A percentile compares a stretch with the other conserved stretches of the same genome.
Conservation (phyloP, 1,140 invertebrate genomes). For the Trichogramma pretiosum region DNA sequence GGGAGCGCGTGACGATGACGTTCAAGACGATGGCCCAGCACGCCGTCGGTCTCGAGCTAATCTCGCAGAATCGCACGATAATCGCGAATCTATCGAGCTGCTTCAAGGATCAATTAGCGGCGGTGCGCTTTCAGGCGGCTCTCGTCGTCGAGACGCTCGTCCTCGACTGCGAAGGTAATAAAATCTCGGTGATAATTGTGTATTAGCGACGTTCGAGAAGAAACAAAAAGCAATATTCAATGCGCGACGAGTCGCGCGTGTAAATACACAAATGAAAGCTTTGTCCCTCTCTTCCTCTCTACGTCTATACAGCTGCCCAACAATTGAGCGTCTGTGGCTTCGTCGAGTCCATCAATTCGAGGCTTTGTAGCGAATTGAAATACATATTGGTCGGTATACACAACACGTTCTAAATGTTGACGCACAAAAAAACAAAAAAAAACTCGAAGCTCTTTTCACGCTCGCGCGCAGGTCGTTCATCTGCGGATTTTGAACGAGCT, state of each 20-base stretch:
- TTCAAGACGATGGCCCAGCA: conserved; percentile 23
- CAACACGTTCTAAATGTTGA: not conserved
- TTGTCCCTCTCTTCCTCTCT: too few species aligned
- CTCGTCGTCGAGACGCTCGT: conserved; percentile 22
- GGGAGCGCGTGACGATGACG: conserved; percentile 23
- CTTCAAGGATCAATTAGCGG: conserved; percentile 19
- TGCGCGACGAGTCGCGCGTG: too few species aligned
- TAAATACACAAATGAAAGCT: too few species aligned
- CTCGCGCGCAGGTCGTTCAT: conserved; percentile 17
- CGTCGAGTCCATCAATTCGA: conserved; percentile 15
- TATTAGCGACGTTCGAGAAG: too few species aligned
- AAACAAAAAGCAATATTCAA: too few species aligned
- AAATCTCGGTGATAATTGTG: too few species aligned
- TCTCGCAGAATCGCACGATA: conserved; percentile 20
- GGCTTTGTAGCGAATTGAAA: conserved; percentile 17
- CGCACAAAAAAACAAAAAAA: not conserved
- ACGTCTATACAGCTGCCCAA: conserved; percentile 16
- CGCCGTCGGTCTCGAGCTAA: conserved; percentile 21
- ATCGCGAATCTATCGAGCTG: conserved; percentile 20
- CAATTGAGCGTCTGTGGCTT: conserved; percentile 20
- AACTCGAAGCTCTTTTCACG: not conserved
- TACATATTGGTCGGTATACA: conserved; percentile 19
- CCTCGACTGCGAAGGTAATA: conserved; percentile 2
- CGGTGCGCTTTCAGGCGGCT: conserved; percentile 22
- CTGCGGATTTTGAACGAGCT: conserved; percentile 21